Base-by-base conservation (phyloP, 2,113 vertebrate genomes). In the Lampris incognitus region DNA sequence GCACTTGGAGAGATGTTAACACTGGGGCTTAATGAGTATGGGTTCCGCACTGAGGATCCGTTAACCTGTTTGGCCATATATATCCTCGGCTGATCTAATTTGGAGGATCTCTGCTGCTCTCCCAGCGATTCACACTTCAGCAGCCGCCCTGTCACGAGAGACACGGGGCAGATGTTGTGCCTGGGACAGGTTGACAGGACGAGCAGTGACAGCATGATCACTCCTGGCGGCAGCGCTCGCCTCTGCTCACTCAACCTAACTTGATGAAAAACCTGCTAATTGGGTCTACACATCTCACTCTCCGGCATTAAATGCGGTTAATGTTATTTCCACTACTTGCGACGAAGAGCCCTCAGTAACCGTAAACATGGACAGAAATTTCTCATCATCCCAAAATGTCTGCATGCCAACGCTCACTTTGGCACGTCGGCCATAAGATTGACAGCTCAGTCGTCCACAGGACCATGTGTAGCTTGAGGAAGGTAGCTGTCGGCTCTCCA, bases 201-300 rank as follows among this genome's bases (percentile, higher is more conserved):
- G 88, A 91, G 82, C 83, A 79, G 85, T 89, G 92, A 93, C 86
- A 84, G 85, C 84, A 74, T 90, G 82, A 92, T 94, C 92, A 87
- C 81, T 83, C 87, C 78, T 74, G 61, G 81, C 85, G 67, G 83
- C 77, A 56, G 85, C 0, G 80, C 85, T 82, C 57, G 78, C 60
- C 71, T 84, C 5, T 51, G 77, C 81, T 88, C 79, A 68, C 74
- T 88, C 70, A 38, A 59, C 52, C 78, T 75, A 70, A 87, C 49
- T 52, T 4, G 50, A 88, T 87, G 85, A 91, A 88, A 84, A 81
- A 78, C 76, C 77, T 40, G 72, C 74, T 92, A 91, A 92, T 90
- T 91, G 85, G 73, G 61, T 75, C 72, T 74, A 66, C 40, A 39
- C 77, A 74, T 82, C 62, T 69, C 70, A 55, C n/a, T 46, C 81